Conservation (phyloP, 2,888 invertebrate species). For the Brachyptera risi region DNA sequence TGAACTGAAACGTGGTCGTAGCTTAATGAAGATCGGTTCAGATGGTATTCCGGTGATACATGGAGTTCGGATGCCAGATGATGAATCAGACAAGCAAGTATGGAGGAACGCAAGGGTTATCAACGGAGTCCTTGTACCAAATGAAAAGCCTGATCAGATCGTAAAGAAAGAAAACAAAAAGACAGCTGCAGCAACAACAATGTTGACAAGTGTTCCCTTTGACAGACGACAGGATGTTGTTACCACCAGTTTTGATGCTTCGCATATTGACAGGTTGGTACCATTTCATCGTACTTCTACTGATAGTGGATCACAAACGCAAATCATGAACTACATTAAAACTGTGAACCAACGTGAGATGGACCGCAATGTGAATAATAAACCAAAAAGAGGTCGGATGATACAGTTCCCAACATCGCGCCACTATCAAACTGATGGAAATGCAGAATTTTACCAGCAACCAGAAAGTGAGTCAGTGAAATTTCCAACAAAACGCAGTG, state of each 20-base stretch:
- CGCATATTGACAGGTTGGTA: conserved; percentile 4
- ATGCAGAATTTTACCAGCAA: no score
- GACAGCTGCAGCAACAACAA: background rate
- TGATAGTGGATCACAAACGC: background rate
- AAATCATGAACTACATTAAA: conserved; percentile 29
- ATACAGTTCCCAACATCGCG: conserved; percentile 31
- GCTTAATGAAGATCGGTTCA: conserved; percentile 59
- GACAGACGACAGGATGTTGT: background rate
- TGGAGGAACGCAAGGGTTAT: conserved; percentile 88
- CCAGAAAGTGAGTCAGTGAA: no score
- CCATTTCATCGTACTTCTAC: background rate
- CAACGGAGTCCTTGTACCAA: conserved; percentile 74
- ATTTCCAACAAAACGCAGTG: conserved; percentile 38
- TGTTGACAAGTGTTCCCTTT: background rate
- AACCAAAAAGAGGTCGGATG: conserved; percentile 22
- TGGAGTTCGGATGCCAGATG: conserved; percentile 78
- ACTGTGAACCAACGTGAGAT: conserved; percentile 27
- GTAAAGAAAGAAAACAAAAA: conserved; percentile 14
- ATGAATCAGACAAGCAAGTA: conserved; percentile 73
- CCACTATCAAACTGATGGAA: conserved; percentile 41
- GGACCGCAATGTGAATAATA: background rate
- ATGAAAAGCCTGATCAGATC: conserved; percentile 42
- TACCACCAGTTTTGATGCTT: background rate
- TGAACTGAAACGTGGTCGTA: conserved; percentile 55
- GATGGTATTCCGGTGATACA: conserved; percentile 78